Conservation (phyloP, 1,140 invertebrate genomes). For the Caenorhabditis remanei region DNA sequence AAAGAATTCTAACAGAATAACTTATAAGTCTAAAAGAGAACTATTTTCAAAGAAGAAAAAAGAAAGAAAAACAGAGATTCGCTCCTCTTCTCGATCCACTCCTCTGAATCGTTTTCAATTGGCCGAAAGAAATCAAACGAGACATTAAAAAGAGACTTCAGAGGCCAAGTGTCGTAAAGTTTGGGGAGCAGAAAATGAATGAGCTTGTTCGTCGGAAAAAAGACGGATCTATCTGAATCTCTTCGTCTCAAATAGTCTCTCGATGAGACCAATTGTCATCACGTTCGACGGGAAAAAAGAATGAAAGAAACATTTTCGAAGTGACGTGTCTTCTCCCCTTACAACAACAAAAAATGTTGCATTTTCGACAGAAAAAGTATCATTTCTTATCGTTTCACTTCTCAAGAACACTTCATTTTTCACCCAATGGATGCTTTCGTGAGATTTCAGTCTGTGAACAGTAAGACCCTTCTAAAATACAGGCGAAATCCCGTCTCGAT, state of each 20-base stretch:
- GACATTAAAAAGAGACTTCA: not conserved
- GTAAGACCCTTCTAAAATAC: not conserved
- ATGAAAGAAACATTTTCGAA: constrained; percentile 26
- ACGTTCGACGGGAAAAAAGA: not conserved
- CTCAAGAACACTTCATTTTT: constrained; percentile 6
- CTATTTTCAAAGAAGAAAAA: too few relatives aligned
- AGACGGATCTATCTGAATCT: not conserved
- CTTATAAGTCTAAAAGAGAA: too few relatives aligned
- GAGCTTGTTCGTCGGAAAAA: constrained; percentile 4
- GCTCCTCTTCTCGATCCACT: not conserved
- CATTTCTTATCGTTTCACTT: constrained; percentile 27
- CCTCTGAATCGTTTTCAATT: not conserved
- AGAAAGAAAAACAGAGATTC: constrained; percentile 13
- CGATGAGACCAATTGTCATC: not conserved
- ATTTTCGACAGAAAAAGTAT: not conserved
- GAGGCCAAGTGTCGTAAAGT: constrained; percentile 49
- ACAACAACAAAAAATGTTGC: too few relatives aligned
- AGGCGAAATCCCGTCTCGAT: constrained; percentile 32
- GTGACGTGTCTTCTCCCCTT: too few relatives aligned
- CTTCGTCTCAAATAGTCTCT: not conserved
- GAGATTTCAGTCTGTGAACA: not conserved
- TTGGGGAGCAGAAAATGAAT: constrained; percentile 53
- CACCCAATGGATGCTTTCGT: constrained; percentile 32
- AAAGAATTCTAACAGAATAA: too few relatives aligned
- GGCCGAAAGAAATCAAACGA: not conserved